Percentiles rank a stretch among this genome's conserved stretches.
These are phyloP conservation scores for Villa cingulata DNA, from an alignment of 2,888 invertebrate genomes.

Conservation along the genomic window DNA sequence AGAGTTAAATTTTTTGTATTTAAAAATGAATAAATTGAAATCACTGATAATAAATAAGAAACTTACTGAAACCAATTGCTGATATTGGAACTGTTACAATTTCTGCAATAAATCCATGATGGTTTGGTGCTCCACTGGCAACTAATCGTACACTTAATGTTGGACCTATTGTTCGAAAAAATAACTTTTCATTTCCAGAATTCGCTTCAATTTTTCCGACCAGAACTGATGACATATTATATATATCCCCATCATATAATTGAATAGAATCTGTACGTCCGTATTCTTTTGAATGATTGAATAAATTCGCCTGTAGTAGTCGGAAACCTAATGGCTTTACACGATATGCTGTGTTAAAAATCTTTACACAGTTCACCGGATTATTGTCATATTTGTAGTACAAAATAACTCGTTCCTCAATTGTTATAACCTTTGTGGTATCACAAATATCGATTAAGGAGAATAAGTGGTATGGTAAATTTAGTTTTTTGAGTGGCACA, in stretches of 20 bases:
- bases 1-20: too few species aligned
- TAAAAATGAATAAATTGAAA: neutral
- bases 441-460: constrained; percentile 95
- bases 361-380: constrained; percentile 94
- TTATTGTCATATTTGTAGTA: constrained; percentile 96
- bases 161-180: constrained; percentile 61
- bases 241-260: constrained; percentile 85
- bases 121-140: constrained; percentile 88
- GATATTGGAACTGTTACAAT: constrained; percentile 88
- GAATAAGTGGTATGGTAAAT: constrained; percentile 81
- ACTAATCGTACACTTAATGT: constrained; percentile 82
- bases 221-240: constrained; percentile 62
- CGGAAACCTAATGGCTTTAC: constrained; percentile 83
- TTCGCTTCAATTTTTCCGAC: constrained; percentile 61
- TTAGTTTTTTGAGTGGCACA: constrained; percentile 63
- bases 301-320: constrained; percentile 80
- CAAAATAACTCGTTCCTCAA: constrained; percentile 79
- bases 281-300: constrained; percentile 69
- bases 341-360: constrained; percentile 74
- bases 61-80: constrained; percentile 77
- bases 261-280: constrained; percentile 73
- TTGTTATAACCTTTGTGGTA: constrained; percentile 76
- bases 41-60: neutral
- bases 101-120: constrained; percentile 94
- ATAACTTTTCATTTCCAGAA: constrained; percentile 54